Evolutionary conservation across 2,888 invertebrate genomes (phyloP).

Genomic region (Noctua fimbriata): DNA sequence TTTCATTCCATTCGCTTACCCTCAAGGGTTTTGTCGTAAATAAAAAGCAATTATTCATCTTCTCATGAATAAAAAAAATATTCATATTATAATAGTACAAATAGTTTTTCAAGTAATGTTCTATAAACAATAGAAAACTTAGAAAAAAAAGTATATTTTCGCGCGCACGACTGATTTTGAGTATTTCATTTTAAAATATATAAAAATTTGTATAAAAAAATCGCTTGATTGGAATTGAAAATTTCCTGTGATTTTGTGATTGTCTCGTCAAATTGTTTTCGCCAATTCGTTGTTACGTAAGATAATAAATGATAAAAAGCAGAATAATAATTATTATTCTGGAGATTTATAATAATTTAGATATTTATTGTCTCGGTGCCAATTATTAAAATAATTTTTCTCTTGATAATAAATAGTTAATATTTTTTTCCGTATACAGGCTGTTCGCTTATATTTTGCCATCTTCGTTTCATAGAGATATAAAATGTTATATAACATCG

Average conservation of each 20-base stretch:
- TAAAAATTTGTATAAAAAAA: conserved; percentile 56
- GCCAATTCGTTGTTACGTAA: conserved; percentile 66
- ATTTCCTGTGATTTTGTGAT: conserved; percentile 63
- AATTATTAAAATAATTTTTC: conserved; percentile 77
- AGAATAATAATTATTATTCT: conserved; percentile 61
- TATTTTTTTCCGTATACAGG: conserved; percentile 53
- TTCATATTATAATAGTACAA: conserved; percentile 56
- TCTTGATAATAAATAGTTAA: conserved; percentile 63
- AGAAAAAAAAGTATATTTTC: conserved; percentile 59
- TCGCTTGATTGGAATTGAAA: conserved; percentile 73
- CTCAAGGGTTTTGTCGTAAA: conserved; percentile 18
- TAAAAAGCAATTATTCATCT: conserved; percentile 31
- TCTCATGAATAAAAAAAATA: conserved; percentile 1
- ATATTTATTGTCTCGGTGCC: conserved; percentile 78
- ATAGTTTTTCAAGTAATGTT: conserved; percentile 44
- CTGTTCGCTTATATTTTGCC: conserved; percentile 48
- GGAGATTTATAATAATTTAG: conserved; percentile 69
- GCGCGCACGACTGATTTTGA: conserved; percentile 80
- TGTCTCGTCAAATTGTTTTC: conserved; percentile 67
- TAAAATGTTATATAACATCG: not conserved
- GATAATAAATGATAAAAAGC: conserved; percentile 59
- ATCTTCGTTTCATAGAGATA: not conserved
- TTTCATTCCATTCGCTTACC: conserved; percentile 41
- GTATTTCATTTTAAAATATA: conserved; percentile 70
- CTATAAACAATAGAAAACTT: conserved; percentile 69